Percentiles rank a stretch among this genome's conserved stretches.
Conservation (phyloP, 2,113 vertebrate genomes). For the Archilochus colubris region DNA sequence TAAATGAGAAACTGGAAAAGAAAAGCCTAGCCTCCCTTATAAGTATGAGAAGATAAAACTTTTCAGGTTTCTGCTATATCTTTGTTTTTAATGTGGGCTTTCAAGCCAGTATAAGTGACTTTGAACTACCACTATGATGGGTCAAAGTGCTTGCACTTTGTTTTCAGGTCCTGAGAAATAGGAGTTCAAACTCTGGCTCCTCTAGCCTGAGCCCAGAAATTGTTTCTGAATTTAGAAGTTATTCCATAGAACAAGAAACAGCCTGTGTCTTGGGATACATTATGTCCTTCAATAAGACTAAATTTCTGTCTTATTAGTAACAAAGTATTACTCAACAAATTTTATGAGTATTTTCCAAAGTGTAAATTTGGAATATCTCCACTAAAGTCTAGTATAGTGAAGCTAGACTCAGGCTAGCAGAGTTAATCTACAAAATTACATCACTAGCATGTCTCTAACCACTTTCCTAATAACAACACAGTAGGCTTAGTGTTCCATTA, state of each 20-base stretch:
- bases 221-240: neutral
- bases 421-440: neutral
- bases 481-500: neutral
- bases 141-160: neutral
- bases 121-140: neutral
- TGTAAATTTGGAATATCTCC: neutral
- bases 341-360: neutral
- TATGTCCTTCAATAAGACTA: neutral
- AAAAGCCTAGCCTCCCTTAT: neutral
- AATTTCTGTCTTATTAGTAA: neutral
- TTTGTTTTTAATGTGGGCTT: neutral
- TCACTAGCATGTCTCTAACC: neutral
- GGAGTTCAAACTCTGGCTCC: neutral
- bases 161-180: neutral
- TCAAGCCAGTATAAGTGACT: neutral
- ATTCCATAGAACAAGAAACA: neutral
- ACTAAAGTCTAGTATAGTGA: neutral
- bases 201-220: neutral
- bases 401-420: neutral
- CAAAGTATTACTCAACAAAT: neutral
- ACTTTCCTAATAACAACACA: neutral
- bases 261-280: neutral
- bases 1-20: neutral
- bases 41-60: neutral
- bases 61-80: neutral